Evolutionary conservation across 1,140 invertebrate genomes (phyloP).

Genomic region (Arion vulgaris): DNA sequence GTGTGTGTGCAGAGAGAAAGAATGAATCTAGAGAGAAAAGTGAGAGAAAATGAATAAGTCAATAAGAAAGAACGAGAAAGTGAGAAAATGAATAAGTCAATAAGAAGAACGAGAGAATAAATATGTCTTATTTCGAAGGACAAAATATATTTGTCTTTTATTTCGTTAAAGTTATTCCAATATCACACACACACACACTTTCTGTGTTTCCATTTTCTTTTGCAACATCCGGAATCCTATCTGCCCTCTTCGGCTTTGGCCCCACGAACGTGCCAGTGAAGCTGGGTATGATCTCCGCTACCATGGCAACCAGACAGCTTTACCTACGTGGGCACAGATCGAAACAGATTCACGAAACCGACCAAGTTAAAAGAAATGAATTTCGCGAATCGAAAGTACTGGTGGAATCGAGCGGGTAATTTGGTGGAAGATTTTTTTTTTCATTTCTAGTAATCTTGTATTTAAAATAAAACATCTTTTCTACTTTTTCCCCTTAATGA

Average conservation of each 20-base stretch:
- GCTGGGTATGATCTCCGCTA: background rate
- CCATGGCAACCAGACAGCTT: conserved; percentile 12
- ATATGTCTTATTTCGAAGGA: too few species aligned
- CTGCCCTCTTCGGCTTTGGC: background rate
- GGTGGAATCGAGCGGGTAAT: too few species aligned
- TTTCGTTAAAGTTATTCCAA: too few species aligned
- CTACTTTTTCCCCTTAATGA: too few species aligned
- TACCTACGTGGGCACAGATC: background rate
- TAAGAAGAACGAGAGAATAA: too few species aligned
- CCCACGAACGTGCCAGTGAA: background rate
- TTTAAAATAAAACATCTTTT: too few species aligned
- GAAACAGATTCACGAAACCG: background rate
- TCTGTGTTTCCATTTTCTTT: background rate
- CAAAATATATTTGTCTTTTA: too few species aligned
- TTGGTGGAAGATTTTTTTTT: too few species aligned
- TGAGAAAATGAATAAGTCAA: background rate
- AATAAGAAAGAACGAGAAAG: background rate
- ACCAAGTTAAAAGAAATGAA: background rate
- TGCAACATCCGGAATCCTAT: background rate
- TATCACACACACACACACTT: background rate
- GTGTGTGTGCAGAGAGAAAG: too few species aligned
- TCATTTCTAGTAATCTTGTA: too few species aligned
- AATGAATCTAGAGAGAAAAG: background rate
- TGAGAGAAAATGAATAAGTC: background rate
- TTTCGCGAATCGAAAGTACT: background rate